phyloP scores from a whole-genome alignment of 2,888 invertebrate genomes.

The Microplitis manilae region DNA sequence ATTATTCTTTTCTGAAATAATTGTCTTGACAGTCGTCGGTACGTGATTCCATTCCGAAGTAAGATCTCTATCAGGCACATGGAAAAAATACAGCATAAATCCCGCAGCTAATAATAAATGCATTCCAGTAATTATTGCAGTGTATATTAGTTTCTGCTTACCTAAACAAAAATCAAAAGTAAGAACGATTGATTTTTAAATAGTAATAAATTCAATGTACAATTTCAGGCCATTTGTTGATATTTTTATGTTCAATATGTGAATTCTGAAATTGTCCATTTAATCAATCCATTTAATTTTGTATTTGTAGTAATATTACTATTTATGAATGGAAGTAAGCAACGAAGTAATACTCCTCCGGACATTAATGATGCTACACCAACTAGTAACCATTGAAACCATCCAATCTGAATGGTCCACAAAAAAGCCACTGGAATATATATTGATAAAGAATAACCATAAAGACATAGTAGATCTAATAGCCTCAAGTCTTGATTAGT shows the following conservation, averaged over 20 bases:
- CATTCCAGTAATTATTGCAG: constrained; percentile 80
- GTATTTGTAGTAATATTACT: constrained; percentile 56
- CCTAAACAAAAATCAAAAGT: constrained; percentile 52
- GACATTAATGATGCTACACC: constrained; percentile 87
- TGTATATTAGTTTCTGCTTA: constrained; percentile 77
- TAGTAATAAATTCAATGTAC: too few species aligned
- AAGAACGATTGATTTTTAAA: too few species aligned
- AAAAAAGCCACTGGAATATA: constrained; percentile 94
- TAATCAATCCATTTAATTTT: not conserved
- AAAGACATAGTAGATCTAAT: constrained; percentile 92
- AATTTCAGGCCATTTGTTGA: constrained; percentile 13
- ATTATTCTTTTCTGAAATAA: too few species aligned
- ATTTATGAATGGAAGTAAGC: constrained; percentile 83
- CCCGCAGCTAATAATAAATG: constrained; percentile 89
- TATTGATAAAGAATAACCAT: constrained; percentile 95
- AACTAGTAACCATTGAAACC: constrained; percentile 92
- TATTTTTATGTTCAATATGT: not conserved
- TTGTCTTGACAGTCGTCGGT: too few species aligned
- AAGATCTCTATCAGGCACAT: constrained; percentile 72
- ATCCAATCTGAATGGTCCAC: constrained; percentile 87
- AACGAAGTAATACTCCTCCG: constrained; percentile 87
- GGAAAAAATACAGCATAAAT: constrained; percentile 89
- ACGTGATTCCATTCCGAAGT: not conserved
- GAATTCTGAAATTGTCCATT: too few species aligned
- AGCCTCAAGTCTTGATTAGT: constrained; percentile 78